Conservation (phyloP, 2,797 vertebrate genomes). For the Hapalemur alaotrensis region DNA sequence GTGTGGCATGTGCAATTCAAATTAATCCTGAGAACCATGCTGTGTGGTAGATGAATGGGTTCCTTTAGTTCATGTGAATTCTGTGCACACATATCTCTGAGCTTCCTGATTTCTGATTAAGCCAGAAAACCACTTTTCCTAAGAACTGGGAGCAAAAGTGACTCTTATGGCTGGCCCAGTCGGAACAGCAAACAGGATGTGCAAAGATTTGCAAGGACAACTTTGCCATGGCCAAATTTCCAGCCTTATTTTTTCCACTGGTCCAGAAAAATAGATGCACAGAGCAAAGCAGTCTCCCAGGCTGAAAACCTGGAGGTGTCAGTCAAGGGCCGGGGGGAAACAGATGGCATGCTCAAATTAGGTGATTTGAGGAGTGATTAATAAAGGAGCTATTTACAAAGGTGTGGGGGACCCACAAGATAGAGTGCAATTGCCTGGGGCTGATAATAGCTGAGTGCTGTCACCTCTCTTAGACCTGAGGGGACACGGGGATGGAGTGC, state of each 20-base stretch:
- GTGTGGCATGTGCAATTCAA: neutral
- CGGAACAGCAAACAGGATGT: conserved; percentile 12
- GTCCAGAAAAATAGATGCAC: conserved; percentile 54
- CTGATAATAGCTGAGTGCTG: neutral
- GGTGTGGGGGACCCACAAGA: neutral
- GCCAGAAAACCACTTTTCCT: conserved; percentile 3
- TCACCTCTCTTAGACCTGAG: neutral
- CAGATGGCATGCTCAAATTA: conserved; percentile 60
- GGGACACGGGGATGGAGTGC: neutral
- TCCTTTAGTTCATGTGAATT: neutral
- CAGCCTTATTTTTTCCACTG: conserved; percentile 62
- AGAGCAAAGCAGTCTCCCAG: neutral
- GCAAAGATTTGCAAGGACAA: conserved; percentile 47
- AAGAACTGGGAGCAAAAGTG: neutral
- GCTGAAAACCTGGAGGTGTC: conserved; percentile 49
- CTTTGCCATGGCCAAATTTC: conserved; percentile 34
- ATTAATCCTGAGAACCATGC: neutral
- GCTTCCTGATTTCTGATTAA: neutral
- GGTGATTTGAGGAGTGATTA: neutral
- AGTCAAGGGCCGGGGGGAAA: conserved; percentile 47
- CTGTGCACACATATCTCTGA: neutral
- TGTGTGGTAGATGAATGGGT: neutral
- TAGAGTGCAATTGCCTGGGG: neutral
- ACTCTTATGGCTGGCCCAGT: neutral
- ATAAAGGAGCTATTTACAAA: conserved; percentile 52